Conservation (phyloP, 2,113 vertebrate genomes). For the Peromyscus maniculatus region DNA sequence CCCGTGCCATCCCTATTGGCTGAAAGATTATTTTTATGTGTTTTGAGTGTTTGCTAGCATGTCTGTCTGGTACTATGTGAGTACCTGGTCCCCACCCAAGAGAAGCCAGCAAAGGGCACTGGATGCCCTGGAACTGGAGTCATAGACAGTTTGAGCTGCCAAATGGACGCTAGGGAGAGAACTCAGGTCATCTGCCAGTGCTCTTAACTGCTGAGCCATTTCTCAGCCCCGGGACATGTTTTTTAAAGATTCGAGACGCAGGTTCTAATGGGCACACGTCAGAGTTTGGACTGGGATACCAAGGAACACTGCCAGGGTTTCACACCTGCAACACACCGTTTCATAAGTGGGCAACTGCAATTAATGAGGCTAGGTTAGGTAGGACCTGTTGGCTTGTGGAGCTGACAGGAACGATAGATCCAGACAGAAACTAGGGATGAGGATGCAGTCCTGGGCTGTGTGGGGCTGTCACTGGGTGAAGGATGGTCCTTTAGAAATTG, state of each 20-base stretch:
- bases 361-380: neutral
- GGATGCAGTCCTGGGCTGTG: neutral
- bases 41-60: neutral
- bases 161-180: neutral
- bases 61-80: neutral
- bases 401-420: neutral
- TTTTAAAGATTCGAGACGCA: constrained; percentile 11
- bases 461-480: neutral
- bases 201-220: neutral
- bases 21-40: neutral
- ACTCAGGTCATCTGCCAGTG: neutral
- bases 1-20: too few relatives aligned
- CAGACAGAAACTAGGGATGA: neutral
- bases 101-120: neutral
- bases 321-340: neutral
- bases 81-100: too few relatives aligned
- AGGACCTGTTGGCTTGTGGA: neutral
- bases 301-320: neutral
- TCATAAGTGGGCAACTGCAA: neutral
- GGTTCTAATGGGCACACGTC: neutral
- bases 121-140: too few relatives aligned
- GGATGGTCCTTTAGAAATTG: neutral
- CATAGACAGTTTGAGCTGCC: neutral
- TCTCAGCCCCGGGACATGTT: neutral
- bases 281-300: neutral